Base-by-base conservation (phyloP, 2,113 vertebrate genomes). In the Cercopithecus mona region DNA sequence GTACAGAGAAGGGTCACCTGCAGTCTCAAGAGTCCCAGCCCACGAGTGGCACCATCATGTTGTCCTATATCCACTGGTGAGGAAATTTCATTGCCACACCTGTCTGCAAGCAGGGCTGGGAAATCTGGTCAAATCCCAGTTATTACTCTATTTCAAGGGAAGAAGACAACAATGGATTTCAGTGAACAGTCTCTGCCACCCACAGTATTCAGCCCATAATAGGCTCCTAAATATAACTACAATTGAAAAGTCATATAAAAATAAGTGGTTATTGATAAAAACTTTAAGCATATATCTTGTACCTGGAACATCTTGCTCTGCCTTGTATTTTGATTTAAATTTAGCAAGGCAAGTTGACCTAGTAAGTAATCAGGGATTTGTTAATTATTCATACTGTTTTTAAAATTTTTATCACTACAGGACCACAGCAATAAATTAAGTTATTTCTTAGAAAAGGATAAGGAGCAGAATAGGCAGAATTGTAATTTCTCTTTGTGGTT, bases 371-470 rank as follows among this genome's bases (percentile, higher is more conserved):
- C 61, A 87, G 73, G 52, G 57, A 57, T 84, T 45, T 70, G 40
- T 92, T 73, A 95, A 92, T 93, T 92, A 97, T 97, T 97, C 82
- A 93, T n/a, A 30, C 73, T 66, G 52, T 93, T 94, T 95, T 95
- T 79, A 72, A 98, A 96, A 81, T 48, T 84, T 94, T 93, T 82
- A 97, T 87, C 79, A 76, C 75, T 75, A 4, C 8, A 32, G 43
- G 16, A 83, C 73, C 80, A 70, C 57, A 72, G 59, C 85, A 96
- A 93, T 97, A 93, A 96, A 95, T 50, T 68, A 38, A 94, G n/a
- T 70, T 78, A 45, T 78, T 2, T 89, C 85, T 70, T 48, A 50
- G 48, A 35, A 93, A 84, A 94, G 40, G 68, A 88, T 91, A 84
- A 86, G n/a, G 68, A 88, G 35, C n/a, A 16, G 10, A 38, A 93